Evolutionary conservation across 2,113 vertebrate species (phyloP).

Genomic region (Gila orcuttii): DNA sequence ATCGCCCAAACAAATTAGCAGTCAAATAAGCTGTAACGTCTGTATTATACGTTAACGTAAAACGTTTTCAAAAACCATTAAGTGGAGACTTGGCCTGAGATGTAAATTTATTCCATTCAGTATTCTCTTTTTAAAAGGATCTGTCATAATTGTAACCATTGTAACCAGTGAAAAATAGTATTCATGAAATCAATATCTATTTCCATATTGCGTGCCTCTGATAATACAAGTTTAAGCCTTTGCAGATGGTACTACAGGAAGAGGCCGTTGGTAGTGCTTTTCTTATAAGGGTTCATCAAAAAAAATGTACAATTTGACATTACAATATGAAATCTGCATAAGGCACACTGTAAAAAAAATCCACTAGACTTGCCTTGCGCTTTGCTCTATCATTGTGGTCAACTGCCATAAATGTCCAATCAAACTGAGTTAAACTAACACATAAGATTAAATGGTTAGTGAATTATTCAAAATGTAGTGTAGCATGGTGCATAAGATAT

Average conservation of each 20-base stretch:
- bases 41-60: slow-evolving; percentile 78
- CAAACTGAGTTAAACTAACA: slow-evolving; percentile 4
- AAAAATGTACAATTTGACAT: slow-evolving; percentile 54
- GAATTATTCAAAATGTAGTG: neutral
- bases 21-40: slow-evolving; percentile 90
- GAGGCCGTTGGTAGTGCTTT: slow-evolving; percentile 65
- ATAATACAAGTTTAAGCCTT: slow-evolving; percentile 69
- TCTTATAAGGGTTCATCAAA: slow-evolving; percentile 53
- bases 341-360: slow-evolving; percentile 22
- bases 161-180: slow-evolving; percentile 85
- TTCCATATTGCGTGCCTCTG: slow-evolving; percentile 75
- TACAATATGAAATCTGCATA: slow-evolving; percentile 46
- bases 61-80: slow-evolving; percentile 72
- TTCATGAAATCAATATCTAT: slow-evolving; percentile 75
- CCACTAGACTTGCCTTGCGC: neutral
- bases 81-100: slow-evolving; percentile 78
- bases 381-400: neutral
- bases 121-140: slow-evolving; percentile 71
- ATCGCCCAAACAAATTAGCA: slow-evolving; percentile 87
- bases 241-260: slow-evolving; percentile 64
- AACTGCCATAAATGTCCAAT: neutral
- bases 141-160: slow-evolving; percentile 73
- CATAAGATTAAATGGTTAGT: slow-evolving; percentile 9
- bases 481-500: neutral
- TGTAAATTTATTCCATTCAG: slow-evolving; percentile 84